Evolutionary conservation across 2,113 vertebrate species (phyloP).

Genomic region (Salvelinus fontinalis): DNA sequence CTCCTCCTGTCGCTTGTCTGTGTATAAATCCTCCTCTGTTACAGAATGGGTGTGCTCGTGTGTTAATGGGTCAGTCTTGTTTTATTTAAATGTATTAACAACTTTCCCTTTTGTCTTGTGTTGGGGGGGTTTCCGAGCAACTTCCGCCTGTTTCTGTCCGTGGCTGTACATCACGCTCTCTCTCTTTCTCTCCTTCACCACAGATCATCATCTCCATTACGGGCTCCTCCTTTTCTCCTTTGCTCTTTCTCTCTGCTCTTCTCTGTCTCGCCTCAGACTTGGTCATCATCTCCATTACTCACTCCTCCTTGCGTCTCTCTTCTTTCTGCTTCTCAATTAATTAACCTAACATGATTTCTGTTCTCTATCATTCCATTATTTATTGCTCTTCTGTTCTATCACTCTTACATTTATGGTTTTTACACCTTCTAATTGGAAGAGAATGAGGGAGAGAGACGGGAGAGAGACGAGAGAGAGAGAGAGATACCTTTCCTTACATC

Average conservation of each 20-base stretch:
- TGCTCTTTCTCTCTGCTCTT: background rate
- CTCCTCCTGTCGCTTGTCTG: background rate
- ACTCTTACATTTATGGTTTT: background rate
- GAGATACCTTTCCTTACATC: constrained; percentile 4
- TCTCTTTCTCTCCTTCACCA: constrained; percentile 3
- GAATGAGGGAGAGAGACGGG: background rate
- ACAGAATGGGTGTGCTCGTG: background rate
- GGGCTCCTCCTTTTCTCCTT: background rate
- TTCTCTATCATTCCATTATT: too few species aligned
- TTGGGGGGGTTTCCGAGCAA: background rate
- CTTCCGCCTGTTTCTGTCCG: background rate
- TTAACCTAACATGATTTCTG: background rate
- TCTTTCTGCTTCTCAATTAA: background rate
- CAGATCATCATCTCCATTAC: constrained; percentile 44
- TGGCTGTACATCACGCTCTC: background rate
- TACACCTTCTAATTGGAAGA: background rate
- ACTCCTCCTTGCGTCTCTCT: background rate
- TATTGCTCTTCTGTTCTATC: background rate
- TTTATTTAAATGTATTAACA: background rate
- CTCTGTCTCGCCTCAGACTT: background rate
- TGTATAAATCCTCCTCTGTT: background rate
- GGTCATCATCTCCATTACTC: too few species aligned
- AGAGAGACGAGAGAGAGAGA: constrained; percentile 9
- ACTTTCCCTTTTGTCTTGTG: background rate
- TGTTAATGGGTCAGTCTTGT: background rate